Evolutionary conservation across 2,797 vertebrate genomes (phyloP).

Genomic region (Syngnathus rostellatus): DNA sequence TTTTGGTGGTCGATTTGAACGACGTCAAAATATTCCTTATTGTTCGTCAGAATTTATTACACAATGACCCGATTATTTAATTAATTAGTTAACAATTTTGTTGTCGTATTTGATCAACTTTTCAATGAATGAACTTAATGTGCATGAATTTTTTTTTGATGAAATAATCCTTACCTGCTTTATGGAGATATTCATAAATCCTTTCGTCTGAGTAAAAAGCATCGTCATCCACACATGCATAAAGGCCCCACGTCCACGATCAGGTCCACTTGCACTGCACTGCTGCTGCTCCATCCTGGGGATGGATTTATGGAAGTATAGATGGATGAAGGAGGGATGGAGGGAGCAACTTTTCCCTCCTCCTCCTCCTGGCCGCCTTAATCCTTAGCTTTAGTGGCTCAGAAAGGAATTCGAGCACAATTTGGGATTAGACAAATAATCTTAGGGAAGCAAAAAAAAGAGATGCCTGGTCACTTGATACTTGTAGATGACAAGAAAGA

Average conservation of each 20-base stretch:
- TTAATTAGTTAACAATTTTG: not conserved
- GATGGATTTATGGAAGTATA: constrained; percentile 5
- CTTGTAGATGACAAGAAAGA: constrained; percentile 37
- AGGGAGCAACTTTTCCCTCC: constrained; percentile 70
- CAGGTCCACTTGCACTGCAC: not conserved
- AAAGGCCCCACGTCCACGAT: not conserved
- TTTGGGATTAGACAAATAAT: constrained; percentile 91
- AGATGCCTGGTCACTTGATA: constrained; percentile 75
- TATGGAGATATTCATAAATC: not conserved
- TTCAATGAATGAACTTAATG: not conserved
- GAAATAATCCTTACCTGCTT: not conserved
- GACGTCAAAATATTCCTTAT: not conserved
- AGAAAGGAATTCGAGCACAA: constrained; percentile 83
- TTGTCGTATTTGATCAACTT: not conserved
- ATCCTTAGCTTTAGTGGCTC: constrained; percentile 84
- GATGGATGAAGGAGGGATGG: constrained; percentile 12
- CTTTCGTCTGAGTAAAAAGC: not conserved
- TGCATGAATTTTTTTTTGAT: not conserved
- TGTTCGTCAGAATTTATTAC: not conserved
- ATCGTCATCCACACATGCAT: constrained; percentile 50
- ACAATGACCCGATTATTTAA: not conserved
- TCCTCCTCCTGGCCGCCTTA: constrained; percentile 54
- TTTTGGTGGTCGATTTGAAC: not conserved
- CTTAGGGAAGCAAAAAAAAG: constrained; percentile 66
- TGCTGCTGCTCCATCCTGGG: constrained; percentile 2